Evolutionary conservation across 2,797 vertebrate genomes (phyloP), one percentile per base, ranked within the genome.

Genomic region (Alfaro cultratus): DNA sequence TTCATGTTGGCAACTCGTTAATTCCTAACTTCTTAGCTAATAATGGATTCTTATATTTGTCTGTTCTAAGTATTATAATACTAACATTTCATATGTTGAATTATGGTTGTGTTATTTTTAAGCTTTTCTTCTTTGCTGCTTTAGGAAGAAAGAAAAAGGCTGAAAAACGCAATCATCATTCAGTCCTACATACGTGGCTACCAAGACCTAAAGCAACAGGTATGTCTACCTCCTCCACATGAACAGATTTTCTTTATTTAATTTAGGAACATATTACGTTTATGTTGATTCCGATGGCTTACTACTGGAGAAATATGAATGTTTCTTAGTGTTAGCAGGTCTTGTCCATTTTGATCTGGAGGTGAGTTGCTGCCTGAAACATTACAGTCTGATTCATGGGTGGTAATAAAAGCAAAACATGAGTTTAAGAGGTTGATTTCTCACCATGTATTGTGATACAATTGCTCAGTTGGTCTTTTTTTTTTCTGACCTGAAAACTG

Each of bases 81-180:
- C 5, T 26, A 46, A 73, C 6, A 4, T 29, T 23, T 75, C 1
- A 1, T 73, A 23, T 26, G 0, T 73, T 39, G 18, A 71, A 11
- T 21, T 1, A 7, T 51, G 1, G 4, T 23, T 53, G 57, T 1
- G 16, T 79, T 26, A 10, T 43, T 78, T 78, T 1, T 64, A 73
- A 81, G 0, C 5, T 80, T 0, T 80, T 2, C 67, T 62, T 18
- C 83, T 83, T n/a, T 60, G 8, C 71, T 77, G 9, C 81, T 78
- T 80, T 83, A 99, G 99, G 98, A 99, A 96, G 98, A 99, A 94
- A 96, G 99, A 72, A 96, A 96, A 93, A 96, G 98, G 77, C 90
- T 99, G 92, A 99, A 98, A 95, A 99, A 99, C 93, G 97, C 98
- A 81, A 94, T 99, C 87, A 97, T 99, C 85, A 99, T 99, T 88